Percentiles rank a stretch among this genome's conserved stretches.
Evolutionary conservation across 2,888 invertebrate species (phyloP).

Genomic region (Drosophila borealis): DNA sequence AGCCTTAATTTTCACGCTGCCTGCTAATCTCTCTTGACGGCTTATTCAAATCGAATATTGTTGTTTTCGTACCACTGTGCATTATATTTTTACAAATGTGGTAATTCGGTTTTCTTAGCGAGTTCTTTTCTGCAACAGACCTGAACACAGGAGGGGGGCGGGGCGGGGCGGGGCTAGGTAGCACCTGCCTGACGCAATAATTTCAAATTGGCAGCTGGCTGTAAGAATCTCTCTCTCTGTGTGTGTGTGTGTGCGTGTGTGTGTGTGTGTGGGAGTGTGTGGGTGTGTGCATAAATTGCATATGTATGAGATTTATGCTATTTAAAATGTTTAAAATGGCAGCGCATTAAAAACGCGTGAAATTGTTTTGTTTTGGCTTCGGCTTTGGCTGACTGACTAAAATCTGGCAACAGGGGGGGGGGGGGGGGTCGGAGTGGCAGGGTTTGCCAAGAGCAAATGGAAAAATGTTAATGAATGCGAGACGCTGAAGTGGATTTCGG

Average conservation of each 20-base stretch:
- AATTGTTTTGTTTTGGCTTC: conserved; percentile 65
- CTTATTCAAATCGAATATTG: neutral
- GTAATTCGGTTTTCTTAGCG: conserved; percentile 67
- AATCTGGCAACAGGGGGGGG: neutral
- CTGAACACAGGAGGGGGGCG: neutral
- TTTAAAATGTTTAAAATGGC: conserved; percentile 71
- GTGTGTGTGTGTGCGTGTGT: neutral
- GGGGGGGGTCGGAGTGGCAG: neutral
- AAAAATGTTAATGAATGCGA: conserved; percentile 79
- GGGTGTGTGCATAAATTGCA: conserved; percentile 67
- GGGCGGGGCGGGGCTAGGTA: conserved; percentile 14
- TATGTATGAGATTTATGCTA: conserved; percentile 80
- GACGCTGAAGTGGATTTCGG: conserved; percentile 63
- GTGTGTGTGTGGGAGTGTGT: conserved; percentile 28
- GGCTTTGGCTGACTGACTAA: conserved; percentile 15
- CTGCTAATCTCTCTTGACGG: neutral
- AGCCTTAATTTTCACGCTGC: neutral
- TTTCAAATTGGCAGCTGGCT: conserved; percentile 74
- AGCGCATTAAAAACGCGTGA: conserved; percentile 74
- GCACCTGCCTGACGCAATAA: conserved; percentile 73
- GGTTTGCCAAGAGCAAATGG: conserved; percentile 42
- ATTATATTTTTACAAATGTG: conserved; percentile 59
- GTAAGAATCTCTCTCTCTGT: neutral
- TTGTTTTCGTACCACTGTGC: conserved; percentile 40
- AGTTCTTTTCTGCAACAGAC: conserved; percentile 16